A percentile compares a stretch with the other conserved stretches of the same genome.
phyloP scores from a whole-genome alignment of 1,140 invertebrate species.

The Leptestheria dahalacensis region DNA sequence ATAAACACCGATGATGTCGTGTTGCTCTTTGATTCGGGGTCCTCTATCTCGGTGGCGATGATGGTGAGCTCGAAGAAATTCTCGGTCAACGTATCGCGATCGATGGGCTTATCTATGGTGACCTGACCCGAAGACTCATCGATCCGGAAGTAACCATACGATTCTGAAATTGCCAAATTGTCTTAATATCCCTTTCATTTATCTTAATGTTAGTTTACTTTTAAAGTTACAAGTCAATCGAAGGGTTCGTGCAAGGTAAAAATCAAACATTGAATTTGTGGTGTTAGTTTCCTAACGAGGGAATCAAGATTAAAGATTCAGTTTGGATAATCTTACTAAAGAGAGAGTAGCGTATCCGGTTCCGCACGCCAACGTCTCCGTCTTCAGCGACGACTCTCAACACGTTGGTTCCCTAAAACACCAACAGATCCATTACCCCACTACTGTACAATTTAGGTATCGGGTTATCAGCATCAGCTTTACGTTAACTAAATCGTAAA shows the following conservation, averaged over 20 bases:
- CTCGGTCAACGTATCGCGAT: not conserved
- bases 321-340: not conserved
- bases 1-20: not conserved
- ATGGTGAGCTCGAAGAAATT: not conserved
- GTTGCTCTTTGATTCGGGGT: not conserved
- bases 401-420: not conserved
- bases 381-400: not conserved
- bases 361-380: not conserved
- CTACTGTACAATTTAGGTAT: too few species aligned
- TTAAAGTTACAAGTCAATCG: too few species aligned
- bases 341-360: not conserved
- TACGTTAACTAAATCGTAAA: too few species aligned
- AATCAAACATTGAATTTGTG: too few species aligned
- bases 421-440: not conserved
- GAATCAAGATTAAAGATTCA: too few species aligned
- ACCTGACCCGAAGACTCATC: not conserved
- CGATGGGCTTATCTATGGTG: not conserved
- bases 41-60: not conserved
- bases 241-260: too few species aligned
- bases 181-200: not conserved
- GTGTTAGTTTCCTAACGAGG: too few species aligned
- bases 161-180: not conserved
- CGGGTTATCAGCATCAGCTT: too few species aligned
- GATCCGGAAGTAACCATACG: not conserved
- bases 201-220: not conserved